phyloP scores from a whole-genome alignment of 2,113 vertebrate species.

The Elephantulus edwardii region DNA sequence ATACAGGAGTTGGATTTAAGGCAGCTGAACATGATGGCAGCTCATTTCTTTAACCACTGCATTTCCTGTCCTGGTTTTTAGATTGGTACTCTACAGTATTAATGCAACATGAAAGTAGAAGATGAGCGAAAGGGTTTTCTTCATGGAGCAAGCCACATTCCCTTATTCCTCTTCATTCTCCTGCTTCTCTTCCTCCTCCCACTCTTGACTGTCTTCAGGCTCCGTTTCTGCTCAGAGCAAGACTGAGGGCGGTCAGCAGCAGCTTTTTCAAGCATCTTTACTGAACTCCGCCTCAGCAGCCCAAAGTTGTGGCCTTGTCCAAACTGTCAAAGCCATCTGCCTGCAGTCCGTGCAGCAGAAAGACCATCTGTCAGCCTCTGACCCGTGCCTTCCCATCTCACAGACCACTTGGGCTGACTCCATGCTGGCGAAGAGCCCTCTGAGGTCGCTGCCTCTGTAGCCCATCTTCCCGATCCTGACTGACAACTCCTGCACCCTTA shows the following conservation, averaged over 20 bases:
- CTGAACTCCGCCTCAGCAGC: conserved; percentile 77
- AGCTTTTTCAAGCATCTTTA: conserved; percentile 77
- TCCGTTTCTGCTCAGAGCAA: conserved; percentile 63
- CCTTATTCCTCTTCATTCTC: neutral
- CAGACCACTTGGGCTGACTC: conserved; percentile 75
- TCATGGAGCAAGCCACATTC: neutral
- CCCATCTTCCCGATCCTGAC: conserved; percentile 51
- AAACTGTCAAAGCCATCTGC: conserved; percentile 86
- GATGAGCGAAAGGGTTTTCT: neutral
- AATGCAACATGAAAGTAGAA: neutral
- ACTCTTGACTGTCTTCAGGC: conserved; percentile 59
- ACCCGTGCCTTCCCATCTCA: conserved; percentile 79
- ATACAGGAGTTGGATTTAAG: neutral
- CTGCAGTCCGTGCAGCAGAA: conserved; percentile 81
- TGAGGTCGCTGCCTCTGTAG: conserved; percentile 61
- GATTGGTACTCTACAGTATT: neutral
- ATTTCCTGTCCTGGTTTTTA: neutral
- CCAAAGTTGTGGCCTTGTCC: conserved; percentile 84
- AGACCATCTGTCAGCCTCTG: conserved; percentile 86
- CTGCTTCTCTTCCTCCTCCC: conserved; percentile 24
- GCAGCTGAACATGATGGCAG: neutral
- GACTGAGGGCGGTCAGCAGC: conserved; percentile 58
- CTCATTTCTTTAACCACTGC: rapidly evolving
- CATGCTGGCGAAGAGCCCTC: conserved; percentile 72
- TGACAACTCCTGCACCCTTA: conserved; percentile 62